Evolutionary conservation across 1,140 invertebrate species (phyloP), one percentile per base, ranked within the genome.

Genomic region (Helicoverpa zea): DNA sequence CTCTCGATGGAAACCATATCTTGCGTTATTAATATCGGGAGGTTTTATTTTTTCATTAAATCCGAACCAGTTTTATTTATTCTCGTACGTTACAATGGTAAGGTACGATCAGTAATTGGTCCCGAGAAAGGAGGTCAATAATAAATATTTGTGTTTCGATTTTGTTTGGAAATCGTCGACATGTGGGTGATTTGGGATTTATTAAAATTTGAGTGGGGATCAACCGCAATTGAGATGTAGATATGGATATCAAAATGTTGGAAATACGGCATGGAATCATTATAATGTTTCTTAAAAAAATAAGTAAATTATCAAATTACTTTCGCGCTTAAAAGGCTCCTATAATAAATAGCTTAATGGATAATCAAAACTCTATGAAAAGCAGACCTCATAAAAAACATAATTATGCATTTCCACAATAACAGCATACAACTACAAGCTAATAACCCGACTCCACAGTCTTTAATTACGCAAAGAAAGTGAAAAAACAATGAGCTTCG

Each of bases 11-110:
- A 88, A 89, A 88, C 84, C 86, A 86, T 91, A 90, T 91, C 89
- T 90, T 89, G 85, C 80, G 87, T 89, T 92, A 91, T 92, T 92
- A 92, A 92, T 91, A 90, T 89, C 66, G 83, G 83, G 83, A 76
- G 61, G 75, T 87, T 90, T 90, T 89, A 90, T 90, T 90, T 92
- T 92, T 91, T 92, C 87, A 91, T 91, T 92, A 89, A 90, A 92
- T 84, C 86, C 85, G 11, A 56, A 66, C 23, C 66, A 58, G 78
- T 76, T 83, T 23, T 81, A 59, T 77, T 63, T 81, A 78, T 81
- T 73, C 76, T 78, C 35, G 43, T 54, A 54, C 47, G 7, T 72
- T n/a, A 68, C 68, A 47, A 52, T 58, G 51, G 29, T 10, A 61
- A 74, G 72, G 54, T 74, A 59, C 7, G 23, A 30, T 18, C 13